Percentiles rank a stretch among this genome's conserved stretches.
These are phyloP conservation scores for Scolopax bukidnonensis DNA, from an alignment of 2,797 vertebrate genomes.

Conservation along the genomic window DNA sequence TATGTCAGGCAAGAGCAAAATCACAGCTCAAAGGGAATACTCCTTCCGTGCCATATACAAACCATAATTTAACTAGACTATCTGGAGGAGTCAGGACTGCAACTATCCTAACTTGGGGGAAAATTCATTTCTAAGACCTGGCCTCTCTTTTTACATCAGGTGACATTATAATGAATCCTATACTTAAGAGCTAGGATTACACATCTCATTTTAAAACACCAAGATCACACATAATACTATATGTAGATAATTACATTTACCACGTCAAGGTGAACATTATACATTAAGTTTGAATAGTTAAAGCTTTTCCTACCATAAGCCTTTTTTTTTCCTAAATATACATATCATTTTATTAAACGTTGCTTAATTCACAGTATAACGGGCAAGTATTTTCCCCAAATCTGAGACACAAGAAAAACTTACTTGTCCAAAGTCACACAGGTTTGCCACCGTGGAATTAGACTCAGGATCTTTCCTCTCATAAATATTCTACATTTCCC, in stretches of 20 bases:
- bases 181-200: slow-evolving; percentile 54
- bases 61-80: neutral
- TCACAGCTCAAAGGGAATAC: neutral
- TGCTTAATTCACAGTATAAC: neutral
- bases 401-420: neutral
- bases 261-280: slow-evolving; percentile 8
- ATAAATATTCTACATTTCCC: neutral
- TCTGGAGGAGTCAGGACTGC: neutral
- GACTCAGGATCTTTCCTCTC: neutral
- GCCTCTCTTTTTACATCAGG: slow-evolving; percentile 3
- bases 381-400: neutral
- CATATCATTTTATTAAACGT: neutral
- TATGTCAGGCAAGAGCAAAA: neutral
- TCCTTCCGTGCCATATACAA: neutral
- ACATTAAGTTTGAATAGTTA: slow-evolving; percentile 31
- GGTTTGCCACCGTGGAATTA: neutral
- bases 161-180: slow-evolving; percentile 40
- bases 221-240: slow-evolving; percentile 48
- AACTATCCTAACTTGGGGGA: neutral
- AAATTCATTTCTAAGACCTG: neutral
- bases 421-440: neutral
- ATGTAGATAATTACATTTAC: slow-evolving; percentile 59
- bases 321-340: neutral
- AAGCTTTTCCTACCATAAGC: slow-evolving; percentile 25
- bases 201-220: slow-evolving; percentile 55